phyloP scores from a whole-genome alignment of 2,113 vertebrate species.

The Taurulus bubalis region DNA sequence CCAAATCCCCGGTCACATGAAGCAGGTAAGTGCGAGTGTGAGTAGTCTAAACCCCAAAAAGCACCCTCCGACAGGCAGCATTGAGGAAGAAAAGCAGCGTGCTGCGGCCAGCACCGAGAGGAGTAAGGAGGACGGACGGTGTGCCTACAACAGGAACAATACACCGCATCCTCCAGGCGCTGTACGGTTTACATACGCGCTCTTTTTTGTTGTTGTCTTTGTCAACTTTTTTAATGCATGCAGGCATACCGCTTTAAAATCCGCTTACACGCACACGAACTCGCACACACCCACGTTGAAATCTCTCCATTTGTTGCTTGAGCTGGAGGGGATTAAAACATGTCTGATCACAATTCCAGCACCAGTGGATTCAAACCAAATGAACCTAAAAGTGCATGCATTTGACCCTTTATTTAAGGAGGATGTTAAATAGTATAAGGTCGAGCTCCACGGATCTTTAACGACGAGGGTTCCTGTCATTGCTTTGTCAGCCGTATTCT shows the following conservation, averaged over 20 bases:
- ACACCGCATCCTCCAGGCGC: constrained; percentile 54
- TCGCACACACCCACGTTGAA: constrained; percentile 2
- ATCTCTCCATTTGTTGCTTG: constrained; percentile 52
- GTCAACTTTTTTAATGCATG: constrained; percentile 47
- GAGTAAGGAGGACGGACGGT: constrained; percentile 46
- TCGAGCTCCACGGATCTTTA: neutral
- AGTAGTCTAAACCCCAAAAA: constrained; percentile 28
- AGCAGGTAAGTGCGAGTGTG: constrained; percentile 77
- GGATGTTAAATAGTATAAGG: neutral
- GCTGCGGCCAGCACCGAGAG: constrained; percentile 56
- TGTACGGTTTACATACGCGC: neutral
- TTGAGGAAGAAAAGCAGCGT: constrained; percentile 38
- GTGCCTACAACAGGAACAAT: constrained; percentile 64
- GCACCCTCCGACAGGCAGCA: constrained; percentile 28
- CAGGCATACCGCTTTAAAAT: constrained; percentile 27
- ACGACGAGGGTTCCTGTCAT: constrained; percentile 13
- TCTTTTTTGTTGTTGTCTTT: constrained; percentile 8
- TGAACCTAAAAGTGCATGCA: constrained; percentile 30
- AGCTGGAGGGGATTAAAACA: constrained; percentile 58
- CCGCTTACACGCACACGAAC: constrained; percentile 17
- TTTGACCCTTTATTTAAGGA: neutral
- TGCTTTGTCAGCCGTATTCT: neutral
- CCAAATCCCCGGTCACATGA: constrained; percentile 62
- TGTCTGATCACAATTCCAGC: constrained; percentile 57
- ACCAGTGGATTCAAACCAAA: neutral